Evolutionary conservation across 2,113 vertebrate genomes (phyloP), one percentile per base, ranked within the genome.

Genomic region (Cyprinodon variegatus): DNA sequence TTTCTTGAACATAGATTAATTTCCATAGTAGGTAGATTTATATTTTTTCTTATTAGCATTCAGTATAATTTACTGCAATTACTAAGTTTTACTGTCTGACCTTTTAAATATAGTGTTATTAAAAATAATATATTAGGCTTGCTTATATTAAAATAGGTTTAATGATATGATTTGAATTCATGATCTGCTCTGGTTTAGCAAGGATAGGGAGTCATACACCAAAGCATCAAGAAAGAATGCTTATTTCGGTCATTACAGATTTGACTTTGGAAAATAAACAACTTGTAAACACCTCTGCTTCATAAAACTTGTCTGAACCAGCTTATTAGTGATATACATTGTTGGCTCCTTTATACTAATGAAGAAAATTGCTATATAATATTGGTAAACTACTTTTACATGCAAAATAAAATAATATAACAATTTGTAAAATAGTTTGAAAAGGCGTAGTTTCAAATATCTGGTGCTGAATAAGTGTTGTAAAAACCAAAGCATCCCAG

Each of bases 401-500:
- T 14, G 71, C 37, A 11, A 13, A 20, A 36, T n/a, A 53, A 36
- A 17, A 43, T 60, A 81, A 40, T 57, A 12, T 66, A 65, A 62
- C 8, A 0, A 20, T 72, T 83, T 20, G 4, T 6, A 70, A 48
- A 70, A 67, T n/a, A n/a, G 43, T 20, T 67, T 66, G 85, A 11
- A 43, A 53, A 37, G 79, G 77, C 62, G 74, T 82, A 20, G 50
- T 3, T n/a, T 57, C n/a, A 57, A 57, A 20, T 64, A 75, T 82
- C 22, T 63, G 69, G 83, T 77, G 70, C 17, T 77, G 73, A 81
- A 86, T 70, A 15, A 11, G 15, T 4, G 61, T 15, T 38, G 77
- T 85, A 81, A 88, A n/a, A 83, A 75, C 22, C 17, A 53, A 79
- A 78, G 48, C 68, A 79, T 79, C 36, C 63, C 63, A 60, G 72